These are phyloP conservation scores for Eubasilissa regina DNA, from an alignment of 1,140 invertebrate species.

Conservation along the genomic window DNA sequence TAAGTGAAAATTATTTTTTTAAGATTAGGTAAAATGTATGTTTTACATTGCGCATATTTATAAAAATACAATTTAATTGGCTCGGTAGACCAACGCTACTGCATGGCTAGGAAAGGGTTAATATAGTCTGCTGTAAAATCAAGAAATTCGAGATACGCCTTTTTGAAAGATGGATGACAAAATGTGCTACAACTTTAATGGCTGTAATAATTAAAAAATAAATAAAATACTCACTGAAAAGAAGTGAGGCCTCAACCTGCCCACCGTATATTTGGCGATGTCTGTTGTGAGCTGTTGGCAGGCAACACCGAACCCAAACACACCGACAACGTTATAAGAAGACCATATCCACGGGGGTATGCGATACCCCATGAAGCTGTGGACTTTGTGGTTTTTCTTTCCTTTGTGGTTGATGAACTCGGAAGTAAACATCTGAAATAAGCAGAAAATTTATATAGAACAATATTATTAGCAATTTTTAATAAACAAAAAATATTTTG, in stretches of 20 bases:
- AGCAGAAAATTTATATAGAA: background rate
- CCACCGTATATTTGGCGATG: slow-evolving; percentile 93
- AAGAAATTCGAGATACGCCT: too few species aligned
- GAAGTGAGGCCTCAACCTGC: slow-evolving; percentile 94
- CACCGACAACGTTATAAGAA: slow-evolving; percentile 81
- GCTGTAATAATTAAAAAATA: background rate
- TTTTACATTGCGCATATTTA: too few species aligned
- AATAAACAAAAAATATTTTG: too few species aligned
- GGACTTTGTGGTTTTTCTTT: slow-evolving; percentile 66
- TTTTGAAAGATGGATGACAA: too few species aligned
- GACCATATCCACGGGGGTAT: slow-evolving; percentile 81
- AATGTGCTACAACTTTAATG: too few species aligned
- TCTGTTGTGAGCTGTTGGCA: slow-evolving; percentile 89
- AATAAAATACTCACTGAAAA: slow-evolving; percentile 74
- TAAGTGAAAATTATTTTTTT: too few species aligned
- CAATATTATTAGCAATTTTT: too few species aligned
- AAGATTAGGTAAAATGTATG: too few species aligned
- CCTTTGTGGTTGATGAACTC: slow-evolving; percentile 75
- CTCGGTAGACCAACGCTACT: too few species aligned
- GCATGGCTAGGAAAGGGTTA: too few species aligned
- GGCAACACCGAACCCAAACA: slow-evolving; percentile 90
- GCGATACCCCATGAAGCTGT: slow-evolving; percentile 72
- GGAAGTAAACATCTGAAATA: slow-evolving; percentile 76
- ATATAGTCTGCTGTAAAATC: too few species aligned
- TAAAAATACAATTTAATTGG: too few species aligned